phyloP scores from a whole-genome alignment of 2,113 vertebrate genomes.

The Myotis brandtii region DNA sequence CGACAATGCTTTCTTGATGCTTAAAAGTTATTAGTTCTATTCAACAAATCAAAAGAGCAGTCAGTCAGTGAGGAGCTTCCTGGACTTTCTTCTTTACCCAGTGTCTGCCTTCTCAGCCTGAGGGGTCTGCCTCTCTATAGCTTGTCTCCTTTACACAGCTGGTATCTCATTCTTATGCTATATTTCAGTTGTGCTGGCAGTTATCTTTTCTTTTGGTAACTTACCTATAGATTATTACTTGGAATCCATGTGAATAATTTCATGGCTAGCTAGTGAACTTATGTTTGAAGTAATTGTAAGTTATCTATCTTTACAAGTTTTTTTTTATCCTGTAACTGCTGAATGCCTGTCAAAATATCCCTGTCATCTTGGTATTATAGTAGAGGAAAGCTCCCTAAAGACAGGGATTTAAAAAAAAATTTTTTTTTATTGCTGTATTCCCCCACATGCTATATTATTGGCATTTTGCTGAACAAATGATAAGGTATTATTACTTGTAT shows the following conservation, averaged over 20 bases:
- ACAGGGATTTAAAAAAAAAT: neutral
- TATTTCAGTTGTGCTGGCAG: slow-evolving; percentile 22
- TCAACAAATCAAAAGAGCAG: neutral
- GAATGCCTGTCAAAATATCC: neutral
- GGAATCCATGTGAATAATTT: slow-evolving; percentile 16
- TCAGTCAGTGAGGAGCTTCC: neutral
- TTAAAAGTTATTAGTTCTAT: slow-evolving; percentile 26
- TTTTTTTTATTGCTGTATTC: neutral
- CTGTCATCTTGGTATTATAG: neutral
- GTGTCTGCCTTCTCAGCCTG: neutral
- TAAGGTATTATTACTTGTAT: neutral
- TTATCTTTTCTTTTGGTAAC: slow-evolving; percentile 36
- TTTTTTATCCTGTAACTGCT: slow-evolving; percentile 35
- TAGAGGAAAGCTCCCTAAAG: slow-evolving; percentile 18
- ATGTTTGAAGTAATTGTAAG: slow-evolving; percentile 54
- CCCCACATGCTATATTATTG: neutral
- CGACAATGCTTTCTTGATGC: neutral
- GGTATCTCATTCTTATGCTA: neutral
- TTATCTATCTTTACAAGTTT: slow-evolving; percentile 40
- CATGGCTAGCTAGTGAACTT: slow-evolving; percentile 42
- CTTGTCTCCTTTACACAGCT: neutral
- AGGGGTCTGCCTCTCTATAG: neutral
- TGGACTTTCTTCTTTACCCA: slow-evolving; percentile 3
- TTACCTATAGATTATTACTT: neutral
- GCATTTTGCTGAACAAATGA: slow-evolving; percentile 40